Percentiles rank a stretch among this genome's conserved stretches.
phyloP scores from a whole-genome alignment of 1,140 invertebrate genomes.

The Callitettix versicolor region DNA sequence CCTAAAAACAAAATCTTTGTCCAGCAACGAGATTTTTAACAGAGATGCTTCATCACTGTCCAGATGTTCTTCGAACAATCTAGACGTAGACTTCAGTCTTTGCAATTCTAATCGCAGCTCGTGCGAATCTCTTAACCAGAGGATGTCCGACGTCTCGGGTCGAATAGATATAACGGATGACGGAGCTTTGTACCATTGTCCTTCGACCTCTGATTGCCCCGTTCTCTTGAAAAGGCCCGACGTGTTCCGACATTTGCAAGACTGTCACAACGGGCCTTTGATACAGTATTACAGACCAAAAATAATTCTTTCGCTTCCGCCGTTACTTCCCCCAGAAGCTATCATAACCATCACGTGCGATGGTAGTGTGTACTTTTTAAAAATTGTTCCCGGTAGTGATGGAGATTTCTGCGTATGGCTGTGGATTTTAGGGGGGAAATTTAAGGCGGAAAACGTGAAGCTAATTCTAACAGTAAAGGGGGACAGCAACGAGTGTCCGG shows the following conservation, averaged over 20 bases:
- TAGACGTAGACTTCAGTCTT: constrained; percentile 1
- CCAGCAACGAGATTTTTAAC: constrained; percentile 15
- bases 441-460: constrained; percentile 2
- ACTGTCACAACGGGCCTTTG: constrained; percentile 13
- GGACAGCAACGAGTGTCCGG: constrained; percentile 5
- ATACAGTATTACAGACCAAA: constrained; percentile 11
- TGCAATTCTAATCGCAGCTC: constrained; percentile 14
- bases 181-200: constrained; percentile 12
- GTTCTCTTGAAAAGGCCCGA: background rate
- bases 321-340: background rate
- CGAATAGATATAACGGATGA: constrained; percentile 2
- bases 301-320: constrained; percentile 2
- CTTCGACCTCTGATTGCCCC: background rate
- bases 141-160: constrained; percentile 9
- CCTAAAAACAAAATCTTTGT: constrained; percentile 13
- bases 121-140: constrained; percentile 6
- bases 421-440: constrained; percentile 11
- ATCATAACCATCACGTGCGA: constrained; percentile 4
- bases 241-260: constrained; percentile 9
- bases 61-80: background rate
- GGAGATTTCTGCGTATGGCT: constrained; percentile 5
- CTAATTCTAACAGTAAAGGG: constrained; percentile 4
- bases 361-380: constrained; percentile 10
- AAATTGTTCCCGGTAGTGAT: constrained; percentile 1
- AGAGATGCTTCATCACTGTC: background rate